Evolutionary conservation across 2,888 invertebrate species (phyloP), one percentile per base, ranked within the genome.

Genomic region (Tanypteryx hageni): DNA sequence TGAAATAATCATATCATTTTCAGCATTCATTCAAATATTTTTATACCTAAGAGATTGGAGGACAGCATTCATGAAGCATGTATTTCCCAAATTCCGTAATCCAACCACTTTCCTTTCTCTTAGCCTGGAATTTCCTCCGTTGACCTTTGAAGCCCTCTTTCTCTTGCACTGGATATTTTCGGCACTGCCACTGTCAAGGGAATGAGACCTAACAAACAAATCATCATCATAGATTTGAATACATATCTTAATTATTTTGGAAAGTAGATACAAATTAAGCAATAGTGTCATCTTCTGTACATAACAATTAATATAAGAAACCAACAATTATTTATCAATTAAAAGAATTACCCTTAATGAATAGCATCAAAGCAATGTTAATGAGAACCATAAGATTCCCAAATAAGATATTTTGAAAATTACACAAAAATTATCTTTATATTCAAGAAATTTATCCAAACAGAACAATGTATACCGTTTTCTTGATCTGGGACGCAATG

Each of bases 21-120:
- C n/a, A n/a, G n/a, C n/a, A n/a, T 44, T 44, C 5, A 5, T 44
- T 44, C 3, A 44, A 44, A 44, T 44, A 44, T 44, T 44, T 92
- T 93, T 92, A 92, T 94, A 96, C 96, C 96, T 95, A 89, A 98
- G 96, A 94, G 97, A 97, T 95, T 98, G 98, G 93, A 98, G 95
- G 93, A 98, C 98, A 31, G 97, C 97, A 95, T 98, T 98, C 98
- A 98, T 98, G 94, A 98, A 98, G 95, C 98, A 98, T 92, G 98
- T 98, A 94, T 98, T 98, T 93, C 98, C 98, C 94, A 98, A 96
- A 95, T 98, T 98, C 94, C 97, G 96, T 94, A 98, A 95, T 68
- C 98, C 98, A 94, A 97, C 97, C 93, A 97, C 96, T 94, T 96
- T 96, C 94, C 96, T 96, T 93, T 96, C 96, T 94, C 96, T 95